Evolutionary conservation across 2,888 invertebrate genomes (phyloP), one percentile per base, ranked within the genome.

Genomic region (Agonopterix subpropinquella): DNA sequence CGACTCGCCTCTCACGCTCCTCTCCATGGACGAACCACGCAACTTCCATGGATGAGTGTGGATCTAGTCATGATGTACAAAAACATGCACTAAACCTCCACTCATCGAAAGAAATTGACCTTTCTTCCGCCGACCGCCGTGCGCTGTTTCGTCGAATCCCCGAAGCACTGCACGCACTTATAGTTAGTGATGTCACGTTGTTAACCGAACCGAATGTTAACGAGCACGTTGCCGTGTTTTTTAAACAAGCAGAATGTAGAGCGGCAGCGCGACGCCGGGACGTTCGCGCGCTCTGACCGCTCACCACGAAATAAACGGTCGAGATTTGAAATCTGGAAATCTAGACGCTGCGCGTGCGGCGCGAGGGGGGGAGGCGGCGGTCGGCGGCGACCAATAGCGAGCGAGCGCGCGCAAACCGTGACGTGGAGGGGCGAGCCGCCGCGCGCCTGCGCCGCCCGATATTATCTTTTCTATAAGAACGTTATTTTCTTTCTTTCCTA

Each of bases 1-100:
- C 28, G 5, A 28, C 28, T 28, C 28, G 28, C 28, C 28, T 28
- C 18, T 18, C 18, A 18, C 60, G 56, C 58, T 53, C 53, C 58
- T 59, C 54, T 56, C 84, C 64, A 50, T 53, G 45, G 88, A 70
- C 73, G 90, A 84, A 78, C 81, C 84, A 79, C 83, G 85, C 89
- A 87, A 88, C 83, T 89, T 91, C 92, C 91, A 90, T 92, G 92
- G 92, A 92, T 92, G 92, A 92, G 92, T 92, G 92, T 92, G 92
- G 92, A 92, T 92, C 92, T 92, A 92, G 92, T 92, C 92, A 92
- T 92, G 92, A 86, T 85, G 87, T 73, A 64, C 64, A 73, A 75
- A 65, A 88, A 92, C 92, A 92, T 92, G 92, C 90, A 92, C 92
- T 91, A 92, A 91, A 92, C 91, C 92, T 92, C 89, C 92, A 92